Percentiles rank a stretch among this genome's conserved stretches.
These are phyloP conservation scores for Chelon auratus DNA, from an alignment of 2,797 vertebrate genomes.

Conservation along the genomic window DNA sequence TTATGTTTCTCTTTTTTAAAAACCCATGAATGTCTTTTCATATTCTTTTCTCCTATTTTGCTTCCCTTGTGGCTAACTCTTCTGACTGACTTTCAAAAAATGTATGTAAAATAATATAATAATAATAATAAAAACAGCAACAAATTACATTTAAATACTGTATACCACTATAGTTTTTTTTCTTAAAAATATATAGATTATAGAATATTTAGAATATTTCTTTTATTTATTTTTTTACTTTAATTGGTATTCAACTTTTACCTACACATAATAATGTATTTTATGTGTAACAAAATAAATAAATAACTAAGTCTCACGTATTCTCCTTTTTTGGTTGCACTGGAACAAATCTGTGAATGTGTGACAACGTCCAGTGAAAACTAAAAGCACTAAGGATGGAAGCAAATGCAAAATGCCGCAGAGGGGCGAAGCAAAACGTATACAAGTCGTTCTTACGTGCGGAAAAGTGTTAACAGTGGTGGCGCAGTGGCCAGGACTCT, in stretches of 20 bases:
- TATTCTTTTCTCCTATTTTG: background rate
- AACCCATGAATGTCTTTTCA: background rate
- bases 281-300: background rate
- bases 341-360: background rate
- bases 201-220: too few species aligned
- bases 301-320: background rate
- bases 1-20: background rate
- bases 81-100: background rate
- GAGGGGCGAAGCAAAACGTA: slow-evolving; percentile 31
- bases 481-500: slow-evolving; percentile 48
- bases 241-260: background rate
- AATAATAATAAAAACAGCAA: background rate
- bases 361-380: slow-evolving; percentile 12
- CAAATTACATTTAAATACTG: background rate
- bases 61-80: background rate
- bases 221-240: background rate
- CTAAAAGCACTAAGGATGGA: slow-evolving; percentile 1
- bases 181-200: background rate
- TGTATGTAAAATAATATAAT: background rate
- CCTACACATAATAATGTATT: background rate
- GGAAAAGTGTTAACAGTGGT: slow-evolving; percentile 52
- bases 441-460: slow-evolving; percentile 47
- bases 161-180: background rate
- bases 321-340: background rate
- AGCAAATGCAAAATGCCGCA: slow-evolving; percentile 37